These are phyloP conservation scores for Diadegma fenestrale DNA, from an alignment of 2,888 invertebrate species.

Conservation along the genomic window DNA sequence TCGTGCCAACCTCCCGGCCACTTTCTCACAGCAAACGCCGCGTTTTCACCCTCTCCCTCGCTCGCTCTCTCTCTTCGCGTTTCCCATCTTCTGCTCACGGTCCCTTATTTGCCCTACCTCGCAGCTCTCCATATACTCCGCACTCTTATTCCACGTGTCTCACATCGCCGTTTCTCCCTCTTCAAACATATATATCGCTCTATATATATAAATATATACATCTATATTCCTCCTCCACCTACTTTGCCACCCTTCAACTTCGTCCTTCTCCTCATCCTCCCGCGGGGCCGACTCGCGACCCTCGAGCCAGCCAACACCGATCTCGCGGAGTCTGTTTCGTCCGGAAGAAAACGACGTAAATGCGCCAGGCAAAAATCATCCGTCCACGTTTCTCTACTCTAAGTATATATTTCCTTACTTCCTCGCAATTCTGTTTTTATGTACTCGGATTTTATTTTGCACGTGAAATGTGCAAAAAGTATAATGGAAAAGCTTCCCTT, in stretches of 20 bases:
- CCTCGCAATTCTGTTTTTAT: constrained; percentile 22
- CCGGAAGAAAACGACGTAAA: constrained; percentile 45
- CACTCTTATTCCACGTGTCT: constrained; percentile 55
- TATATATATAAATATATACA: too few relatives aligned
- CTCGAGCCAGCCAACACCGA: constrained; percentile 48
- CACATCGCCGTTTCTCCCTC: constrained; percentile 51
- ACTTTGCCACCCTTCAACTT: constrained; percentile 34
- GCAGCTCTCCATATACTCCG: constrained; percentile 69
- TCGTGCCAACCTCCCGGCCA: constrained; percentile 55
- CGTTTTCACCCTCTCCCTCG: constrained; percentile 43
- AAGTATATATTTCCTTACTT: constrained; percentile 34
- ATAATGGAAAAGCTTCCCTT: background rate
- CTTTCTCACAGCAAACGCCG: constrained; percentile 67
- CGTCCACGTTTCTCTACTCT: constrained; percentile 42
- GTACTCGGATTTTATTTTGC: background rate
- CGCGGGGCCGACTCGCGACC: constrained; percentile 44
- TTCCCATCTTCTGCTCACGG: constrained; percentile 59
- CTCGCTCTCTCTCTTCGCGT: constrained; percentile 21
- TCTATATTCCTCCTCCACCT: constrained; percentile 45
- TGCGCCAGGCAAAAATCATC: constrained; percentile 57
- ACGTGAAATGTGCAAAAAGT: background rate
- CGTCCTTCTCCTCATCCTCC: constrained; percentile 33
- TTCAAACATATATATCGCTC: constrained; percentile 1
- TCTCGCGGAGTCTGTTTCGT: constrained; percentile 52
- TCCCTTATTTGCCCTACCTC: constrained; percentile 62